phyloP scores from a whole-genome alignment of 2,797 vertebrate genomes.

The Esox masquinongy region DNA sequence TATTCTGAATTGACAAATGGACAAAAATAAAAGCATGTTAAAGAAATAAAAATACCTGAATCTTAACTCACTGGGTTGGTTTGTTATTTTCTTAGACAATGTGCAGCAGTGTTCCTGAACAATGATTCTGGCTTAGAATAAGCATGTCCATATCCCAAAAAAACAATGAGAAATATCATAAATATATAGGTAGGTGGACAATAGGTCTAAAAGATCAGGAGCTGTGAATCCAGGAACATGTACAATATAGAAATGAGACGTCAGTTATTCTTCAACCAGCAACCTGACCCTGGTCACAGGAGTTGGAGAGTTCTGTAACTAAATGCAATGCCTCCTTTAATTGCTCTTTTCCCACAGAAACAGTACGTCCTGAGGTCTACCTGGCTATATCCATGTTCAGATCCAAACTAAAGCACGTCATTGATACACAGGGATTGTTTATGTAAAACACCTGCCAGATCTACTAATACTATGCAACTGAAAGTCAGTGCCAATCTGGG shows the following conservation, averaged over 20 bases:
- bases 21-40: constrained; percentile 64
- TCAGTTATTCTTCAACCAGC: background rate
- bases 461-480: no score
- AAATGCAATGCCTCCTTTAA: no score
- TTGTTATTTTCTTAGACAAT: background rate
- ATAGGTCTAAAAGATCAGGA: background rate
- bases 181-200: background rate
- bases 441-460: no score
- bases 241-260: no score
- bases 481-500: no score
- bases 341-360: no score
- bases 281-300: background rate
- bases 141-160: background rate
- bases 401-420: background rate
- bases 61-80: constrained; percentile 15
- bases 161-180: background rate
- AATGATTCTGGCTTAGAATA: background rate
- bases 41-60: constrained; percentile 54
- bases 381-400: background rate
- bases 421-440: no score
- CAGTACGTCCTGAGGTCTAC: background rate
- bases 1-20: constrained; percentile 50
- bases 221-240: background rate
- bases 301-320: background rate
- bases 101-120: background rate